Conservation (phyloP, 2,888 invertebrate species). For the Leucophenga montana region DNA sequence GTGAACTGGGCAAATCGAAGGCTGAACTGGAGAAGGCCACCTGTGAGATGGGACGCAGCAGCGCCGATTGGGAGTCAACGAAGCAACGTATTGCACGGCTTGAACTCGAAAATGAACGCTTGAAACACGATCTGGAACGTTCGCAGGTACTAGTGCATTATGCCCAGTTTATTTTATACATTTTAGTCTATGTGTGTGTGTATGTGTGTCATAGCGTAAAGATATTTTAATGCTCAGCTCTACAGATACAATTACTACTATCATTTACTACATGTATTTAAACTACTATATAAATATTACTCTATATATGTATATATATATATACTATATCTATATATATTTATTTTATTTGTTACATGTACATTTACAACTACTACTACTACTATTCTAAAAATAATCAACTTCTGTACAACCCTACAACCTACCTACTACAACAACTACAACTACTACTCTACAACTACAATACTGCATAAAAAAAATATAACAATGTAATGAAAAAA, state of each 20-base stretch:
- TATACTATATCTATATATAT: background rate
- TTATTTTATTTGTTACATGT: slow-evolving; percentile 26
- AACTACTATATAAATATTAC: slow-evolving; percentile 25
- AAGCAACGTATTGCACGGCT: slow-evolving; percentile 85
- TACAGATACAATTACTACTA: slow-evolving; percentile 11
- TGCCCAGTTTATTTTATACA: slow-evolving; percentile 53
- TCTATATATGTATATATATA: slow-evolving; percentile 10
- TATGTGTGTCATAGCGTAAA: slow-evolving; percentile 41
- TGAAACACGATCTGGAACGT: slow-evolving; percentile 88
- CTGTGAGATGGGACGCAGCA: slow-evolving; percentile 89
- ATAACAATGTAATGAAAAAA: slow-evolving; percentile 41
- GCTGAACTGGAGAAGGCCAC: slow-evolving; percentile 94
- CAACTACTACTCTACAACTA: slow-evolving; percentile 3
- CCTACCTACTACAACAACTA: slow-evolving; percentile 42
- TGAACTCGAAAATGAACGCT: slow-evolving; percentile 91
- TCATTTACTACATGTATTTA: slow-evolving; percentile 22
- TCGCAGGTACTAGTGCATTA: slow-evolving; percentile 78
- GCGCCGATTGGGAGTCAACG: slow-evolving; percentile 79
- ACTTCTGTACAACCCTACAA: background rate
- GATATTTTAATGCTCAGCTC: slow-evolving; percentile 22
- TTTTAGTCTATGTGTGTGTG: slow-evolving; percentile 36
- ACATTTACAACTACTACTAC: slow-evolving; percentile 52
- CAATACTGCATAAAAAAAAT: slow-evolving; percentile 29
- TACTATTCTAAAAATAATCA: slow-evolving; percentile 37
- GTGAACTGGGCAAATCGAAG: slow-evolving; percentile 94